Evolutionary conservation across 2,113 vertebrate genomes (phyloP), one percentile per base, ranked within the genome.

Genomic region (Rhagologus leucostigma): DNA sequence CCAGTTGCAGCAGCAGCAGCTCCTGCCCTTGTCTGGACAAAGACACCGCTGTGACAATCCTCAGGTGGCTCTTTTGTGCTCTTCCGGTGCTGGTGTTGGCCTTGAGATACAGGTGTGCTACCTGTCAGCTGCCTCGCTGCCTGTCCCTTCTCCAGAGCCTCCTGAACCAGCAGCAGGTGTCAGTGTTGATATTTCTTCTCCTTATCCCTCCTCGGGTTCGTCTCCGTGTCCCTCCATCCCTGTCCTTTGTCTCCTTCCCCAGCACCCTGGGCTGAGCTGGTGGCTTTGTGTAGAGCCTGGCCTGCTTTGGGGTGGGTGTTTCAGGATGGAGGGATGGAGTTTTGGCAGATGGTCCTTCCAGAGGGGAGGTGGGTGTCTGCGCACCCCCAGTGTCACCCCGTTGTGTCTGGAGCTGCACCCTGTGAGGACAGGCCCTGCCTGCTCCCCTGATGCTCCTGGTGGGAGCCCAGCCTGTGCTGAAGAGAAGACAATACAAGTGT

Each of bases 251-350:
- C 49, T 10, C 27, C 33, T 52, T 39, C 26, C 79, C 41, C 49
- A 6, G 55, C 5, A 8, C 24, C 59, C 11, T 11, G 6, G 47
- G 29, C 7, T 11, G 62, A 35, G 30, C 59, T 27, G 41, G 15
- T 47, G 69, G 32, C 8, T 87, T 27, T 64, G 64, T 7, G 1
- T 1, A 2, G n/a, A 0, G 4, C 49, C 47, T 49, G 63, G 32
- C 2, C 3, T 0, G 2, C 23, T 16, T 27, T 1, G 7, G 73
- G 62, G 4, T 26, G 49, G 35, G 5, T 0, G 7, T 33, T 69
- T 17, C 3, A 32, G 73, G n/a, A 5, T 44, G 16, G 22, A n/a
- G 33, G 0, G 8, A 57, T 35, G 63, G 52, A 27, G 9, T 29
- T 90, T 47, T n/a, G 75, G 69, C 46, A 69, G 29, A 1, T 3